Percentiles rank a stretch among this genome's conserved stretches.
Conservation (phyloP, 2,797 vertebrate genomes). For the Melanotaenia parkinsoni region DNA sequence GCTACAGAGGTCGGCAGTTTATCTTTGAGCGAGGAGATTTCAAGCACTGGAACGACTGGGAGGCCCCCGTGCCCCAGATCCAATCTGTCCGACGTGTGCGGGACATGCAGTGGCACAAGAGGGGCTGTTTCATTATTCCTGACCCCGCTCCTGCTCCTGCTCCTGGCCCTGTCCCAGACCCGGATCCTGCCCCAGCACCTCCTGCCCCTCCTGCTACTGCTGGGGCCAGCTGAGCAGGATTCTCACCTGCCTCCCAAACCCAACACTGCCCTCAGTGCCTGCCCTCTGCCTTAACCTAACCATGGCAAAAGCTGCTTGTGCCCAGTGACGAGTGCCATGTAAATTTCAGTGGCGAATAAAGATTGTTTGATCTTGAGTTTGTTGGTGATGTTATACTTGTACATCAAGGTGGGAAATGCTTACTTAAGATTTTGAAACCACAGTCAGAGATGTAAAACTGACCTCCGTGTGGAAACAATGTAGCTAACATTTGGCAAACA, state of each 20-base stretch:
- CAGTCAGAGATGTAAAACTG: constrained; percentile 24
- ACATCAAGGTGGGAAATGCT: constrained; percentile 21
- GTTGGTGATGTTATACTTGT: constrained; percentile 61
- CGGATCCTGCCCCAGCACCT: constrained; percentile 76
- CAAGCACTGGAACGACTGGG: constrained; percentile 96
- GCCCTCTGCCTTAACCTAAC: constrained; percentile 60
- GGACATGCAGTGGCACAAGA: constrained; percentile 95
- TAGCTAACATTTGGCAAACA: constrained; percentile 23
- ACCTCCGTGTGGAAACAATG: constrained; percentile 24
- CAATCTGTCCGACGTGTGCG: constrained; percentile 91
- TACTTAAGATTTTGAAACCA: constrained; percentile 13
- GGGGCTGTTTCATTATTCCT: constrained; percentile 81
- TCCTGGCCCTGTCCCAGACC: constrained; percentile 50
- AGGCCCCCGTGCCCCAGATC: constrained; percentile 88
- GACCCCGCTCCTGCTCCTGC: constrained; percentile 64
- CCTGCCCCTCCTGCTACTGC: constrained; percentile 72
- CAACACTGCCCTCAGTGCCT: constrained; percentile 51
- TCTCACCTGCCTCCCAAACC: constrained; percentile 19
- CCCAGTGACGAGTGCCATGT: constrained; percentile 69
- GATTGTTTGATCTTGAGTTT: constrained; percentile 67
- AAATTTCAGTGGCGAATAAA: constrained; percentile 78
- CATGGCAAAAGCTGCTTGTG: constrained; percentile 63
- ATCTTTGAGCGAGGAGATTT: constrained; percentile 91
- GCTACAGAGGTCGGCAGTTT: constrained; percentile 92
- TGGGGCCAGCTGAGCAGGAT: constrained; percentile 84